These are phyloP conservation scores for Drosophila rubida DNA, from an alignment of 2,888 invertebrate genomes.

Conservation along the genomic window DNA sequence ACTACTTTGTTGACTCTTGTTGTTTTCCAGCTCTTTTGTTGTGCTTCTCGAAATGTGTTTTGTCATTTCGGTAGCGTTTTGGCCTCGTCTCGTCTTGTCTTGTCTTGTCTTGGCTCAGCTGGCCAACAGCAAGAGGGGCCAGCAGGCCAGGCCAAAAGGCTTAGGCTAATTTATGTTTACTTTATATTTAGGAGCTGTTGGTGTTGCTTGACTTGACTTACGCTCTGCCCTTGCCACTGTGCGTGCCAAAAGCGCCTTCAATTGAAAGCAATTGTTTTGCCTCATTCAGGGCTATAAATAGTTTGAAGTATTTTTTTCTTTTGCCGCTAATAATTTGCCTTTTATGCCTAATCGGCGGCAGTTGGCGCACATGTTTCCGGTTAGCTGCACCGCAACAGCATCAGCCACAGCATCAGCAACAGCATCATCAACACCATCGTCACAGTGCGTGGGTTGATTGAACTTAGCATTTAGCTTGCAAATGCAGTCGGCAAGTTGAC, in stretches of 20 bases:
- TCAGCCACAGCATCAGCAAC: neutral
- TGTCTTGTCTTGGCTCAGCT: neutral
- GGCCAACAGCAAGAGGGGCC: conserved; percentile 13
- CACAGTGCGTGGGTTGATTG: conserved; percentile 58
- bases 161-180: conserved; percentile 62
- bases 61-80: conserved; percentile 70
- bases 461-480: conserved; percentile 51
- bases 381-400: conserved; percentile 34
- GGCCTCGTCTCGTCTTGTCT: conserved; percentile 39
- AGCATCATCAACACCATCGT: neutral
- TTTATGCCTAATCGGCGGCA: conserved; percentile 68
- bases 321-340: conserved; percentile 69
- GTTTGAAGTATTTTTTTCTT: conserved; percentile 16
- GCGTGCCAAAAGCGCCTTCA: conserved; percentile 48
- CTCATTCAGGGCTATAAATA: conserved; percentile 70
- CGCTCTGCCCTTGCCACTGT: conserved; percentile 37
- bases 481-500: conserved; percentile 37
- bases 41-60: conserved; percentile 43
- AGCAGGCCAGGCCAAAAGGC: conserved; percentile 34
- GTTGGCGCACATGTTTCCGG: conserved; percentile 72
- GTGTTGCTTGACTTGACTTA: conserved; percentile 10
- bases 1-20: conserved; percentile 46
- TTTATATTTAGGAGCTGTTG: conserved; percentile 33
- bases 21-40: conserved; percentile 30
- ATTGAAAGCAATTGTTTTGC: conserved; percentile 64